Percentiles rank a stretch among this genome's conserved stretches.
Conservation (phyloP, 2,797 vertebrate genomes). For the Odontamblyopus rebecca region DNA sequence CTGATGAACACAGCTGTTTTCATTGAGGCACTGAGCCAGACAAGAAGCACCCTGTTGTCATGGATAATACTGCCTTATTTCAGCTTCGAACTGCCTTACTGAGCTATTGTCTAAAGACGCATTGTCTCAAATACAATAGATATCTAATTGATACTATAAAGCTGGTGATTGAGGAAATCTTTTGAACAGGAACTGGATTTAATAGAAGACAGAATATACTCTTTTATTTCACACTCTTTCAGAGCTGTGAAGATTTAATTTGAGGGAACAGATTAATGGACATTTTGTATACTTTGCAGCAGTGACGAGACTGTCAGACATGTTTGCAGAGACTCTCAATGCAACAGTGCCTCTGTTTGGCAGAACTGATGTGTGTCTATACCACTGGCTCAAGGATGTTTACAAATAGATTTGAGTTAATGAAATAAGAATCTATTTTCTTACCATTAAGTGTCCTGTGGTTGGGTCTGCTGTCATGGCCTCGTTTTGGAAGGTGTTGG, state of each 20-base stretch:
- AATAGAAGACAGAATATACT: neutral
- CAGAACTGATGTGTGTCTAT: slow-evolving; percentile 29
- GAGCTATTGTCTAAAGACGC: slow-evolving; percentile 7
- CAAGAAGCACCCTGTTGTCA: neutral
- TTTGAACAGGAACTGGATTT: slow-evolving; percentile 7
- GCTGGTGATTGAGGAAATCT: slow-evolving; percentile 4
- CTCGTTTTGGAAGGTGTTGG: slow-evolving; percentile 95
- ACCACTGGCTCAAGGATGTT: neutral
- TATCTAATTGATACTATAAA: slow-evolving; percentile 11
- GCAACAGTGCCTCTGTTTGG: slow-evolving; percentile 71
- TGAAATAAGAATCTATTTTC: neutral
- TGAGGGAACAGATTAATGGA: slow-evolving; percentile 1
- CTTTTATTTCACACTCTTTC: neutral
- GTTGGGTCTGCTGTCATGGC: slow-evolving; percentile 77
- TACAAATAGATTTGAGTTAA: neutral
- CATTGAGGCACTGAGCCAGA: slow-evolving; percentile 2
- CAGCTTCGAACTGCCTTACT: slow-evolving; percentile 1
- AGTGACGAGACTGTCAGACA: slow-evolving; percentile 8
- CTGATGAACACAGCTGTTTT: slow-evolving; percentile 22
- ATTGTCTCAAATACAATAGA: slow-evolving; percentile 10
- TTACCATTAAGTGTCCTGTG: slow-evolving; percentile 75
- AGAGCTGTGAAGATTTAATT: neutral
- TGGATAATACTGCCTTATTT: neutral
- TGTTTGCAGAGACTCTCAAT: slow-evolving; percentile 1
- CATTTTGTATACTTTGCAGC: neutral